These are phyloP conservation scores for Cremastinae sp. DNA, from an alignment of 2,888 invertebrate species.

Conservation along the genomic window DNA sequence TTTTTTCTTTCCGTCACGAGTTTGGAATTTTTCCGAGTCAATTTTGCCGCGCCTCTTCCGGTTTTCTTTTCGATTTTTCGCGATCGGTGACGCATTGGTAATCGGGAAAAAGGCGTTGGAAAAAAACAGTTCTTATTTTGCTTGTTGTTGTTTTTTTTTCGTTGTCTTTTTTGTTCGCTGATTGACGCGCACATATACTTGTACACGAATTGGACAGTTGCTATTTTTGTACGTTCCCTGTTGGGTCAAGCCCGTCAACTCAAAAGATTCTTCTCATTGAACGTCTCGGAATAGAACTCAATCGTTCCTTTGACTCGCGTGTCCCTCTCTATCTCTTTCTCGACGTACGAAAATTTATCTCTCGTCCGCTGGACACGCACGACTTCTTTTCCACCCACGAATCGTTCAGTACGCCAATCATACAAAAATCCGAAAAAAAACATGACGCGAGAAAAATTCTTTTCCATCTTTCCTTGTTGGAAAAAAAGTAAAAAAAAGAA, in stretches of 20 bases:
- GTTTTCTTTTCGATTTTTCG: background rate
- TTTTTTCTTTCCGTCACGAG: background rate
- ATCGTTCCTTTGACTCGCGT: constrained; percentile 53
- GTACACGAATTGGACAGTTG: constrained; percentile 10
- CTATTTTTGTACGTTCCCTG: constrained; percentile 70
- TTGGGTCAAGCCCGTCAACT: constrained; percentile 67
- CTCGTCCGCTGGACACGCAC: background rate
- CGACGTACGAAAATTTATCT: constrained; percentile 14
- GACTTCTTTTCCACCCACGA: too few species aligned
- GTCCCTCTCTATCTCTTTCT: constrained; percentile 13
- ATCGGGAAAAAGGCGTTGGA: background rate
- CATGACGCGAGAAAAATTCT: too few species aligned
- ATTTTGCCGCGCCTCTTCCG: constrained; percentile 44
- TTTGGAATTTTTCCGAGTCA: constrained; percentile 23
- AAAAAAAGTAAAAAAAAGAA: too few species aligned
- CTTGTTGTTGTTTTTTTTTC: too few species aligned
- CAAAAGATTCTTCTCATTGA: constrained; percentile 68
- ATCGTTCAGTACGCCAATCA: too few species aligned
- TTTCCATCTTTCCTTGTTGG: too few species aligned
- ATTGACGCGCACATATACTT: background rate
- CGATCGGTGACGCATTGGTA: constrained; percentile 4
- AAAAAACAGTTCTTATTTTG: background rate
- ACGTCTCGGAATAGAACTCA: constrained; percentile 71
- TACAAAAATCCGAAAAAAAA: too few species aligned
- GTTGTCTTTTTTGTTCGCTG: background rate